These are phyloP conservation scores for Lepus timidus DNA, from an alignment of 2,113 vertebrate species.

Conservation along the genomic window DNA sequence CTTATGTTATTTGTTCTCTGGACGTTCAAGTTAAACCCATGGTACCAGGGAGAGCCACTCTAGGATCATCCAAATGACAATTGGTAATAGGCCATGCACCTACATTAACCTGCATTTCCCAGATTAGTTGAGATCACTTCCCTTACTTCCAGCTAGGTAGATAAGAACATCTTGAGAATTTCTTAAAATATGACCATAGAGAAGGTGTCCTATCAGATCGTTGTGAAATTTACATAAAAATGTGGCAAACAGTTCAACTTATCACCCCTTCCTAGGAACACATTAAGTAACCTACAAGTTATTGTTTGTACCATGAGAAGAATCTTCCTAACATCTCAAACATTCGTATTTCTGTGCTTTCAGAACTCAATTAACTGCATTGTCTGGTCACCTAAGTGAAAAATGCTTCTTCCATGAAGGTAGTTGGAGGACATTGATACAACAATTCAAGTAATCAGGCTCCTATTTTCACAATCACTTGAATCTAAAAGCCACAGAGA, in stretches of 20 bases:
- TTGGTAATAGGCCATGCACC: neutral
- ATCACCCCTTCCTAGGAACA: neutral
- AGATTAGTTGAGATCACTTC: neutral
- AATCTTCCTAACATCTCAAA: slow-evolving; percentile 55
- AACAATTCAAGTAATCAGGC: slow-evolving; percentile 35
- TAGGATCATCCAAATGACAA: neutral
- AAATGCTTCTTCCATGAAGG: slow-evolving; percentile 66
- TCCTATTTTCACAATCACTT: slow-evolving; percentile 64
- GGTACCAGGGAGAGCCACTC: neutral
- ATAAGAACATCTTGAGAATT: neutral
- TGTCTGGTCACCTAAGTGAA: slow-evolving; percentile 41
- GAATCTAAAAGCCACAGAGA: slow-evolving; percentile 38
- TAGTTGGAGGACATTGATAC: slow-evolving; percentile 64
- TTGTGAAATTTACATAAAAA: slow-evolving; percentile 61
- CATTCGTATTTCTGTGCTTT: slow-evolving; percentile 65
- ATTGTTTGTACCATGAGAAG: neutral
- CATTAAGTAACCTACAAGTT: slow-evolving; percentile 32
- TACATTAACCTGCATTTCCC: neutral
- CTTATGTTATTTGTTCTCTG: neutral
- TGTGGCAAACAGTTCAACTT: slow-evolving; percentile 45
- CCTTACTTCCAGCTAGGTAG: neutral
- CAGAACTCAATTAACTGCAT: slow-evolving; percentile 17
- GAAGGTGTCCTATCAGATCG: slow-evolving; percentile 2
- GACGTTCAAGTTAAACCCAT: neutral
- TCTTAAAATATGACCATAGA: neutral